Conservation (phyloP, 2,888 invertebrate species). For the Eremobia ochroleuca region DNA sequence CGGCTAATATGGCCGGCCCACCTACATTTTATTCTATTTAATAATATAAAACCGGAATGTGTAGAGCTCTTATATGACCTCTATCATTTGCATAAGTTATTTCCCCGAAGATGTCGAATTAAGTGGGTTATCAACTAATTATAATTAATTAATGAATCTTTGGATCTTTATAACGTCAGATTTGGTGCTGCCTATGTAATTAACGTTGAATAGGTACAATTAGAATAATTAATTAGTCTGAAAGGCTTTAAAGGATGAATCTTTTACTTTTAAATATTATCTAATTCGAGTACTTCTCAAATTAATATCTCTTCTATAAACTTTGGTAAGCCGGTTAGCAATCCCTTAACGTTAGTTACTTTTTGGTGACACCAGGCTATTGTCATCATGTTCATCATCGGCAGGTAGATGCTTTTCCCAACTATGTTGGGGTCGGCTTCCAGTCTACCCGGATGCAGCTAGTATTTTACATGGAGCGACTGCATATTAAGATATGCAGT, state of each 20-base stretch:
- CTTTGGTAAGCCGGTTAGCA: not conserved
- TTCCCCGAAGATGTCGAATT: conserved; percentile 32
- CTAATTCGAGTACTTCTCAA: not conserved
- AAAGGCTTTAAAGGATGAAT: not conserved
- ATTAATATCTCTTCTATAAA: not conserved
- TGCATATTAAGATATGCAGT: no score
- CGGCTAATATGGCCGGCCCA: not conserved
- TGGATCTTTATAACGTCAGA: conserved; percentile 9
- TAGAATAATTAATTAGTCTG: not conserved
- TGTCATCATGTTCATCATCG: no score
- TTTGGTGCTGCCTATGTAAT: conserved; percentile 1
- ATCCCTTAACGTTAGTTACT: not conserved
- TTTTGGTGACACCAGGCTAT: not conserved
- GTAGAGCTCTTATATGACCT: conserved; percentile 8
- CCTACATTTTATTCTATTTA: not conserved
- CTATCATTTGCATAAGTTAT: conserved; percentile 33
- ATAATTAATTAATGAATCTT: conserved; percentile 20
- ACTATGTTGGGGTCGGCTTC: not conserved
- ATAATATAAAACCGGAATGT: conserved; percentile 1
- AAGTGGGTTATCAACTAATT: conserved; percentile 48
- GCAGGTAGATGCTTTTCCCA: no score
- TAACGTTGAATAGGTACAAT: conserved; percentile 18
- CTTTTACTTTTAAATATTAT: not conserved
- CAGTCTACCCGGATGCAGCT: not conserved
- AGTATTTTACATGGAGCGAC: not conserved